Evolutionary conservation across 2,797 vertebrate species (phyloP), one percentile per base, ranked within the genome.

Genomic region (Melopsittacus undulatus): DNA sequence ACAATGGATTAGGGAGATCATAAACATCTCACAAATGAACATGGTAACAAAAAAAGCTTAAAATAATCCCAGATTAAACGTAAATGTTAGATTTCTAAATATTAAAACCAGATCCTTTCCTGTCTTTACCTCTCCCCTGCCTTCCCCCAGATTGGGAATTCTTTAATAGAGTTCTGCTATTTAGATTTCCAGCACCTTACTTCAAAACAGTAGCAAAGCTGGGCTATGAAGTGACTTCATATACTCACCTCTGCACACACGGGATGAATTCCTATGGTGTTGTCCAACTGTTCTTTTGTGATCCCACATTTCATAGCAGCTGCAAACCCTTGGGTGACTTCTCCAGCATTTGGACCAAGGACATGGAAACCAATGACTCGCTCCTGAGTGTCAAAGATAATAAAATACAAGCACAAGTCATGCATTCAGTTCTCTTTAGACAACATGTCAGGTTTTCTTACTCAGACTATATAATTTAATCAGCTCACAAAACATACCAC

Each of bases 251-350:
- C 98, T n/a, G 98, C 98, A 38, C 98, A 98, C 89, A 98, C 96
- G 0, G 98, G 98, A 64, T 98, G 98, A 92, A 98, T 98, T 46
- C 98, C 98, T 20, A 98, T 88, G 0, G 98, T 98, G 94, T 59
- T 91, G 76, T 98, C 98, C 96, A 99, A 94, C 83, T 98, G 98
- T 22, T 87, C 69, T 87, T 99, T 98, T 84, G 98, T 99, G 43
- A 99, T 63, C 9, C 98, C 98, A 54, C 98, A 98, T 94, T 98
- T 98, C 46, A 98, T 98, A 1, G 98, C 98, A 1, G 97, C 98
- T 27, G 97, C 98, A 36, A 99, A 99, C 59, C 98, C 98, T 91
- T 99, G 98, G 7, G 98, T 98, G 32, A 99, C 94, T 95, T 99
- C 98, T 85, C 98, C 98, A 51, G 98, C 98, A 9, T 98, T 98